Base-by-base conservation (phyloP, 2,113 vertebrate genomes). In the Rhegmatorhina hoffmannsi region DNA sequence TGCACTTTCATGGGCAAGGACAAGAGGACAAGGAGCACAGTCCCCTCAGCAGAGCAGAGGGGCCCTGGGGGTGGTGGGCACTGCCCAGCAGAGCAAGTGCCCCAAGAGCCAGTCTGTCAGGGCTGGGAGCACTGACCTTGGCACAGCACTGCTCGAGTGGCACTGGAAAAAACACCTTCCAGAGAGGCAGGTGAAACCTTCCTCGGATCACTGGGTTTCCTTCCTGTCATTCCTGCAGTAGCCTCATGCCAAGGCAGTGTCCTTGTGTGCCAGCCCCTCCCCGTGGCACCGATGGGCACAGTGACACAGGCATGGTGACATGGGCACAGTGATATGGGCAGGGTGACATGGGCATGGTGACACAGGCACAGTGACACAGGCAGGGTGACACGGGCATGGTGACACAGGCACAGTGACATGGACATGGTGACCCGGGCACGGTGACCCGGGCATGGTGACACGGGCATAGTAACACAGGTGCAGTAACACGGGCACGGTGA, bases 81-180 rank as follows among this genome's bases (percentile, higher is more conserved):
- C 67, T 79, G 36, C 70, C 21, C 31, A 47, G 73, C 5, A 62
- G 25, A 20, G 8, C 77, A 49, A 77, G 82, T 20, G 60, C 17
- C 44, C 58, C 11, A 4, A 33, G 17, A 68, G 66, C 50, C 70
- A 77, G 33, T 47, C 15, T 49, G 47, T 11, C 6, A 5, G 36
- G 69, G 59, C 73, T 46, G 11, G 81, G 33, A 89, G 52, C 72
- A 38, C 40, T 6, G 11, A 50, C 78, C 84, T 73, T 11, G 78
- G 64, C 15, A 21, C 34, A 4, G 25, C 46, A 31, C 9, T 40
- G 84, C 77, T 87, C 19, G 4, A 40, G 24, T 23, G 78, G 53
- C 70, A 52, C 8, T 53, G 1, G 5, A 15, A 46, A 36, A 44
- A 62, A 33, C 0, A 17, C 2, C 1, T 23, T 66, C 46, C 31